These are phyloP conservation scores for Gopherus flavomarginatus DNA, from an alignment of 2,113 vertebrate species.

Conservation along the genomic window DNA sequence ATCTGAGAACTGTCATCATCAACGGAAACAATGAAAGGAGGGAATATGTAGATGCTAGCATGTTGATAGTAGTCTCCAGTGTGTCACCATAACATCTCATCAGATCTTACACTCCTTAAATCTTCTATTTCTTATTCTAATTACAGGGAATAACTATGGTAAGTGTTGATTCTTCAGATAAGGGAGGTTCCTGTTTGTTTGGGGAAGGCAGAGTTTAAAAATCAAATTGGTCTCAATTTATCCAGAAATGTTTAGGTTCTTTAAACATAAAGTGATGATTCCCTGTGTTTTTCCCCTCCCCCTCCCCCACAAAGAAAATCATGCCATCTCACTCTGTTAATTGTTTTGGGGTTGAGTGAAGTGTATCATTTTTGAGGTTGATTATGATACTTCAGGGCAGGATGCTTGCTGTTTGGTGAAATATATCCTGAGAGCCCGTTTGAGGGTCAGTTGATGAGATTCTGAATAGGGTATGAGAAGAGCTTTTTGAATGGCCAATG, in stretches of 20 bases:
- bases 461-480: neutral
- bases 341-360: neutral
- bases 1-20: neutral
- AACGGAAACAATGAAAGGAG: neutral
- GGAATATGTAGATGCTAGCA: neutral
- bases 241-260: neutral
- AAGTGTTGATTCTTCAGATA: neutral
- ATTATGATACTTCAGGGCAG: neutral
- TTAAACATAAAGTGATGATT: neutral
- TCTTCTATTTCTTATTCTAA: neutral
- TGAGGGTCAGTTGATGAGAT: neutral
- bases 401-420: neutral
- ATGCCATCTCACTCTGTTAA: too few species aligned
- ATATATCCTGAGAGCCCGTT: neutral
- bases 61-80: neutral
- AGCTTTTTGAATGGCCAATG: neutral
- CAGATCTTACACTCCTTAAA: neutral
- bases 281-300: too few species aligned
- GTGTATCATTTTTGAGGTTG: neutral
- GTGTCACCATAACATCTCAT: neutral
- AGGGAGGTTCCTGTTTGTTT: neutral
- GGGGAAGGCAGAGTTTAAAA: neutral
- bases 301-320: neutral
- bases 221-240: neutral
- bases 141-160: neutral